phyloP scores from a whole-genome alignment of 2,113 vertebrate species.

The Laticauda laticaudata region DNA sequence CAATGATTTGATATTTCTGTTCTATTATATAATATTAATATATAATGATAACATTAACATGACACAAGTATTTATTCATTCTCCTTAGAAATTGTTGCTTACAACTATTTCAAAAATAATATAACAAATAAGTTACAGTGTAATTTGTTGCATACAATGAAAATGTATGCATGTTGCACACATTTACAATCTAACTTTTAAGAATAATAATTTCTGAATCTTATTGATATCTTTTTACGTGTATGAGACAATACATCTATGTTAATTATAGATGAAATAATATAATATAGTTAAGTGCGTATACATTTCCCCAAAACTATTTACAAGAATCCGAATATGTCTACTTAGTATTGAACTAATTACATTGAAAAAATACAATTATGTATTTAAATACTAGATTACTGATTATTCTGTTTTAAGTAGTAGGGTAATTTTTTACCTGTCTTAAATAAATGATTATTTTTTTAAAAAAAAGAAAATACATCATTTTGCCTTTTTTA shows the following conservation, averaged over 20 bases:
- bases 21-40: not conserved
- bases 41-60: conserved; percentile 59
- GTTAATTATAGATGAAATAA: not conserved
- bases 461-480: not conserved
- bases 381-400: not conserved
- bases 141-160: not conserved
- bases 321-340: not conserved
- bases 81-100: conserved; percentile 32
- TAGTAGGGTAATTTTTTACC: not conserved
- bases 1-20: conserved; percentile 46
- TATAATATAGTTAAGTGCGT: not conserved
- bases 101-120: not conserved
- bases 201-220: not conserved
- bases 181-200: not conserved
- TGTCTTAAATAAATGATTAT: not conserved
- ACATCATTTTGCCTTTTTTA: not conserved
- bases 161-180: no score
- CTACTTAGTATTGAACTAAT: not conserved
- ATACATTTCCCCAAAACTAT: not conserved
- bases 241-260: not conserved
- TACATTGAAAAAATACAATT: not conserved
- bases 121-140: not conserved
- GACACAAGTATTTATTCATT: conserved; percentile 31
- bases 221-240: not conserved
- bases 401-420: not conserved